Evolutionary conservation across 2,888 invertebrate genomes (phyloP).

Genomic region (Noctua janthe): DNA sequence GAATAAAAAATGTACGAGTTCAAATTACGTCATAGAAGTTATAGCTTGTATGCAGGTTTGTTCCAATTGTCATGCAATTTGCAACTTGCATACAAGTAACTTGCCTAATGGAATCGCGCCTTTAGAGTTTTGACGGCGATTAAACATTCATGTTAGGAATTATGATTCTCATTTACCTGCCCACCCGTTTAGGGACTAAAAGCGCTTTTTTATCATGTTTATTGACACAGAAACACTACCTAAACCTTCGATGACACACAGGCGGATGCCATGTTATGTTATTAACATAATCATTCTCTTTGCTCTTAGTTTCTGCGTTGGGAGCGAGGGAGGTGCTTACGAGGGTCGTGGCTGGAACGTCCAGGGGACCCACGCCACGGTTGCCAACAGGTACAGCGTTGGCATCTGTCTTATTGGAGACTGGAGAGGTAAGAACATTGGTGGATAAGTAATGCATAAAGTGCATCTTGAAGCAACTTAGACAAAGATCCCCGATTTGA

Average conservation of each 20-base stretch:
- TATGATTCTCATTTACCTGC: too few relatives aligned
- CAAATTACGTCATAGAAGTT: too few relatives aligned
- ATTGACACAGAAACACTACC: too few relatives aligned
- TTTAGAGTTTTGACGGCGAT: too few relatives aligned
- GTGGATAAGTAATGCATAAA: not conserved
- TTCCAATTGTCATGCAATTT: too few relatives aligned
- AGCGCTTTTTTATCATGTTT: too few relatives aligned
- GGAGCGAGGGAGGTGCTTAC: slow-evolving; percentile 93
- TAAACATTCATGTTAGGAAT: too few relatives aligned
- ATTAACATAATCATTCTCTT: slow-evolving; percentile 5
- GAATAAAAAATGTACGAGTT: too few relatives aligned
- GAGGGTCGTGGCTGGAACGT: slow-evolving; percentile 93
- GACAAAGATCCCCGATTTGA: not conserved
- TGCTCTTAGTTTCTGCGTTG: slow-evolving; percentile 92
- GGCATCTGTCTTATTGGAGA: slow-evolving; percentile 94
- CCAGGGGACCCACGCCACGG: slow-evolving; percentile 93
- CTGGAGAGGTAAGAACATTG: slow-evolving; percentile 90
- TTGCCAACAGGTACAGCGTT: slow-evolving; percentile 91
- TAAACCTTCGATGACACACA: not conserved
- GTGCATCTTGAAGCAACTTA: not conserved
- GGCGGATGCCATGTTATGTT: not conserved
- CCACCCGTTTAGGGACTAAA: too few relatives aligned
- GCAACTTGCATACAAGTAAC: too few relatives aligned
- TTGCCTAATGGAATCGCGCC: too few relatives aligned
- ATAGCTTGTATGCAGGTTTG: too few relatives aligned